Evolutionary conservation across 35 echinoderm and acorn worm genomes (phyloP).

Genomic region (Hemicentrotus pulcherrimus): DNA sequence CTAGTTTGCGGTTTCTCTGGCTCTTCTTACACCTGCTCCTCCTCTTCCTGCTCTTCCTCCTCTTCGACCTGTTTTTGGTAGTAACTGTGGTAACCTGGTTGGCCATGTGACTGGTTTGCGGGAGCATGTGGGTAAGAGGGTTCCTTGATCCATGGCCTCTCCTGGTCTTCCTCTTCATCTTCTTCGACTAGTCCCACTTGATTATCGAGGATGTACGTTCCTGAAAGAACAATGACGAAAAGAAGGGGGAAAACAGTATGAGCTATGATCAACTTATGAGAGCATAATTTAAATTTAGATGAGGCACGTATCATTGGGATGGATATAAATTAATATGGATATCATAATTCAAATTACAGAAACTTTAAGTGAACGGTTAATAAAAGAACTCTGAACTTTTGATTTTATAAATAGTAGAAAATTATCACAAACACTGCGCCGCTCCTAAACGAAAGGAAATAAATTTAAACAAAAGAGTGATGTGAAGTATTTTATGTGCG

Average conservation of each 20-base stretch:
- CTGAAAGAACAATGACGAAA: conserved; percentile 9
- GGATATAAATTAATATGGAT: no score
- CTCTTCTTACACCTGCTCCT: neutral
- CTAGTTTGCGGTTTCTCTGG: neutral
- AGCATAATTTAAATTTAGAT: neutral
- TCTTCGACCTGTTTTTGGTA: neutral
- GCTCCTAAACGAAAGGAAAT: no score
- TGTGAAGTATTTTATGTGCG: no score
- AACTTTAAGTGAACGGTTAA: no score
- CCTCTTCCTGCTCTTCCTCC: neutral
- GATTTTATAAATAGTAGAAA: no score
- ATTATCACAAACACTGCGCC: no score
- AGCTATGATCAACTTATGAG: neutral
- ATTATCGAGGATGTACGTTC: conserved; percentile 42
- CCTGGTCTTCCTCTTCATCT: neutral
- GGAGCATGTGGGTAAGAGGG: neutral
- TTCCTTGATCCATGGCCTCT: neutral
- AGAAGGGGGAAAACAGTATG: neutral
- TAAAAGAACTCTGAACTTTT: no score
- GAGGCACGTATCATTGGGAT: neutral
- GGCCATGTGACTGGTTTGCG: neutral
- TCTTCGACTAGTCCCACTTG: conserved; percentile 13
- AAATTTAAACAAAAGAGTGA: no score
- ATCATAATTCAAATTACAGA: no score
- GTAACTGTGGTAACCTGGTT: neutral